Percentiles rank a stretch among this genome's conserved stretches.
These are phyloP conservation scores for Andrena haemorrhoa DNA, from an alignment of 2,888 invertebrate species.

Conservation along the genomic window DNA sequence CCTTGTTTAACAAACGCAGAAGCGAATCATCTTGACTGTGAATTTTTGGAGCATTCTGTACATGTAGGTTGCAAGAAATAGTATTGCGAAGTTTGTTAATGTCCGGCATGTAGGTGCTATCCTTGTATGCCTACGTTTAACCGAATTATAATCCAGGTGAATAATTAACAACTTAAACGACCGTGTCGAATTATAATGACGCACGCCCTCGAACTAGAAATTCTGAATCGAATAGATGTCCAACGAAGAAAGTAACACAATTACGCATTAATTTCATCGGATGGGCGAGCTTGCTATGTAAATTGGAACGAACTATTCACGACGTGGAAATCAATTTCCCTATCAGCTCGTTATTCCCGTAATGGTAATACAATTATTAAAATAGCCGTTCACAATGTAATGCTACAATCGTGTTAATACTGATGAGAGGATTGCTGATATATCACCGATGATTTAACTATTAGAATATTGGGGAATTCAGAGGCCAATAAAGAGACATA, in stretches of 20 bases:
- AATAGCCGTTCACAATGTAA: constrained; percentile 16
- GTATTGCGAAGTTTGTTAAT: constrained; percentile 65
- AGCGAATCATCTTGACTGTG: not conserved
- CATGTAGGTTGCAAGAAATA: constrained; percentile 57
- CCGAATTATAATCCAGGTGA: constrained; percentile 39
- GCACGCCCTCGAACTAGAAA: constrained; percentile 55
- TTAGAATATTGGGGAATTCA: not conserved
- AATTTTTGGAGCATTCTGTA: no score
- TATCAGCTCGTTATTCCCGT: constrained; percentile 30
- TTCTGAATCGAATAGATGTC: constrained; percentile 20
- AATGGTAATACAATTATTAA: constrained; percentile 36
- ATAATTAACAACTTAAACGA: constrained; percentile 48
- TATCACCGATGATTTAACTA: constrained; percentile 21
- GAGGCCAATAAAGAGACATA: not conserved
- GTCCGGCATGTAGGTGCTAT: constrained; percentile 13
- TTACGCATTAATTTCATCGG: constrained; percentile 37
- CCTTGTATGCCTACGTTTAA: constrained; percentile 38
- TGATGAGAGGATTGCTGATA: not conserved
- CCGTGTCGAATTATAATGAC: constrained; percentile 25
- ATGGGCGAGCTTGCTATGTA: not conserved
- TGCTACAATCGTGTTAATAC: constrained; percentile 1
- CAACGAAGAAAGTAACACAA: constrained; percentile 27
- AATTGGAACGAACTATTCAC: constrained; percentile 15
- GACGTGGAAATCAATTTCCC: constrained; percentile 25
- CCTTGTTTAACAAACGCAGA: not conserved